These are phyloP conservation scores for Saxidomus purpurata DNA, from an alignment of 1,140 invertebrate species.

Conservation along the genomic window DNA sequence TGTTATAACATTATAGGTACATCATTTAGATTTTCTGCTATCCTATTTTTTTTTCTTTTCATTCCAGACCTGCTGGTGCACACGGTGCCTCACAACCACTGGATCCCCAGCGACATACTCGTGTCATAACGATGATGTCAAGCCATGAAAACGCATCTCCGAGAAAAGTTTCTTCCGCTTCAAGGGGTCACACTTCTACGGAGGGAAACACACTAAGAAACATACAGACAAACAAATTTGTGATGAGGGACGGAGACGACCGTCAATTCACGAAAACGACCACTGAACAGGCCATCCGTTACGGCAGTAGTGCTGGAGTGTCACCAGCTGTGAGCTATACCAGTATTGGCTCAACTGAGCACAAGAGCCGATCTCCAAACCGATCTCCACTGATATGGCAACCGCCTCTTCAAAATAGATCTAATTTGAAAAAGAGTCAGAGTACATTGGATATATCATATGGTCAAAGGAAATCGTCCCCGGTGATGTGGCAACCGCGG, in stretches of 20 bases:
- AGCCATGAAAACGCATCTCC: neutral
- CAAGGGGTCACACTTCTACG: neutral
- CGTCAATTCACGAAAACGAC: neutral
- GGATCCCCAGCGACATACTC: conserved; percentile 46
- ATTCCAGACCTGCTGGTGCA: conserved; percentile 13
- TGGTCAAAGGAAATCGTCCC: conserved; percentile 17
- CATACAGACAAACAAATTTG: neutral
- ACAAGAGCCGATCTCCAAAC: conserved; percentile 42
- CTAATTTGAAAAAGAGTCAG: conserved; percentile 46
- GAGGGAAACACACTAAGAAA: conserved; percentile 24
- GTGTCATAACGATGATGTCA: neutral
- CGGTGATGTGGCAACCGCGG: conserved; percentile 20
- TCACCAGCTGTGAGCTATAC: conserved; percentile 17
- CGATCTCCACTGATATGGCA: conserved; percentile 32
- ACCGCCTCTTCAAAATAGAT: conserved; percentile 26
- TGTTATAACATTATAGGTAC: no score
- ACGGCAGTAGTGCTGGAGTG: conserved; percentile 5
- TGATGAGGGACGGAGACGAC: neutral
- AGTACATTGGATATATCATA: conserved; percentile 35
- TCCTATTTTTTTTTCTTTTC: no score
- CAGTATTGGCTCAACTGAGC: neutral
- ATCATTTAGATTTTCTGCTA: no score
- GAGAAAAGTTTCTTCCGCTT: conserved; percentile 20
- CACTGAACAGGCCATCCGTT: conserved; percentile 30
- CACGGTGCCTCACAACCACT: conserved; percentile 26